phyloP scores from a whole-genome alignment of 2,888 invertebrate genomes.

The Chydorus sphaericus region DNA sequence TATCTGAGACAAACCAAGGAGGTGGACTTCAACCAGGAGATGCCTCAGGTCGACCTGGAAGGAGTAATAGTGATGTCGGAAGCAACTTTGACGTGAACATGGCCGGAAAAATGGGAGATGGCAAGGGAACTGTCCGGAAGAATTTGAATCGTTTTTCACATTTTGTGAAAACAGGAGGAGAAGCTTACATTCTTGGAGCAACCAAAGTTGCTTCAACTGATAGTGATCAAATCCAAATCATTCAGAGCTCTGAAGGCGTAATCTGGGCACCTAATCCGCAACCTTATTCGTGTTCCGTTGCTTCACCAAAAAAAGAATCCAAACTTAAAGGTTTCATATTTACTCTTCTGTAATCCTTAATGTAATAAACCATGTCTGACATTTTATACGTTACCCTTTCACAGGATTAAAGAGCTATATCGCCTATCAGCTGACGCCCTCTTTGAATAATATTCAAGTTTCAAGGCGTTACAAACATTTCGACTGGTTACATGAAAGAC shows the following conservation, averaged over 20 bases:
- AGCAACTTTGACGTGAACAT: slow-evolving; percentile 23
- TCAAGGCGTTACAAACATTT: slow-evolving; percentile 95
- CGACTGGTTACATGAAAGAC: slow-evolving; percentile 92
- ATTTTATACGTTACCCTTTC: background rate
- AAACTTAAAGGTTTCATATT: slow-evolving; percentile 62
- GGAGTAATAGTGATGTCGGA: slow-evolving; percentile 15
- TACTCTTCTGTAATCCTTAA: background rate
- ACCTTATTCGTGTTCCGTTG: slow-evolving; percentile 69
- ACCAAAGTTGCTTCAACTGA: slow-evolving; percentile 51
- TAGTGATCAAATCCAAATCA: slow-evolving; percentile 52
- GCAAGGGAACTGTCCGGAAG: slow-evolving; percentile 51
- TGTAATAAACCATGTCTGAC: background rate
- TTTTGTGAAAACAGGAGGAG: slow-evolving; percentile 78
- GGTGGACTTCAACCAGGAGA: slow-evolving; percentile 2
- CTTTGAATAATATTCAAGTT: slow-evolving; percentile 84
- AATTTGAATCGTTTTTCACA: slow-evolving; percentile 68
- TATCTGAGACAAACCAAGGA: slow-evolving; percentile 36
- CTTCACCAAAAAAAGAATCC: slow-evolving; percentile 92
- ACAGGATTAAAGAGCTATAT: slow-evolving; percentile 82
- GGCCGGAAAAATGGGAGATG: slow-evolving; percentile 21
- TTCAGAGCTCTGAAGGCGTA: slow-evolving; percentile 32
- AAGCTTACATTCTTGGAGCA: slow-evolving; percentile 72
- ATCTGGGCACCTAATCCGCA: slow-evolving; percentile 60
- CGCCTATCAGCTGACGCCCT: slow-evolving; percentile 88
- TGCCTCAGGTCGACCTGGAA: background rate